These are phyloP conservation scores for Drosophila tanythrix DNA, from an alignment of 2,888 invertebrate species.

Conservation along the genomic window DNA sequence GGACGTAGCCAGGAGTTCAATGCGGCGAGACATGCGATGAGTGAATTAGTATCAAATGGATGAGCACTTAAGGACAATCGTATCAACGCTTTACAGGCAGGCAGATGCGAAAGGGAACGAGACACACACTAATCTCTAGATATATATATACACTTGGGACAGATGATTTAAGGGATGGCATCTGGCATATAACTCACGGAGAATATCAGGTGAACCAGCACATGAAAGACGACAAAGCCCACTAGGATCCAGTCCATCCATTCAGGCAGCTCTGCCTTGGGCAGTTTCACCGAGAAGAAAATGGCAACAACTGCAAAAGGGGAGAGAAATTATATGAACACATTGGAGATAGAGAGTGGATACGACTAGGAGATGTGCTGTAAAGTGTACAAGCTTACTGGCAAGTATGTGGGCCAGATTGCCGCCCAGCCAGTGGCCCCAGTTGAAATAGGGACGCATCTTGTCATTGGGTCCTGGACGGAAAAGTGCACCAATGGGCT, in stretches of 20 bases:
- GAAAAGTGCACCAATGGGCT: slow-evolving; percentile 94
- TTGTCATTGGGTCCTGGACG: slow-evolving; percentile 94
- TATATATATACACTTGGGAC: slow-evolving; percentile 57
- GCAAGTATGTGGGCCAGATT: slow-evolving; percentile 94
- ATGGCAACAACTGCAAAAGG: slow-evolving; percentile 92
- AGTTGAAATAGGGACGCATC: slow-evolving; percentile 93
- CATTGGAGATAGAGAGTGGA: neutral
- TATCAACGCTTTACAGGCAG: slow-evolving; percentile 55
- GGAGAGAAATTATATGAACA: neutral
- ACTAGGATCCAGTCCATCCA: slow-evolving; percentile 96
- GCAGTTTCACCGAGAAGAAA: slow-evolving; percentile 95
- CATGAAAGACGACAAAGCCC: slow-evolving; percentile 95
- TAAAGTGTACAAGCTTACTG: slow-evolving; percentile 87
- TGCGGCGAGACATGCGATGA: slow-evolving; percentile 42
- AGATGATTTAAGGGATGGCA: slow-evolving; percentile 34
- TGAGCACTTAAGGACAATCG: slow-evolving; percentile 65
- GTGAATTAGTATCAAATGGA: slow-evolving; percentile 81
- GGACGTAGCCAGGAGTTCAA: slow-evolving; percentile 61
- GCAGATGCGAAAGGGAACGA: slow-evolving; percentile 49
- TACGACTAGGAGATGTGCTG: neutral
- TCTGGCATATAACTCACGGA: slow-evolving; percentile 87
- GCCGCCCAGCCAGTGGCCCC: slow-evolving; percentile 95
- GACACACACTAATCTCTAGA: slow-evolving; percentile 12
- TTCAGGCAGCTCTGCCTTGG: slow-evolving; percentile 93
- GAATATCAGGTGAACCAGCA: slow-evolving; percentile 93